These are phyloP conservation scores for Stratiomys singularior DNA, from an alignment of 2,888 invertebrate species.

Conservation along the genomic window DNA sequence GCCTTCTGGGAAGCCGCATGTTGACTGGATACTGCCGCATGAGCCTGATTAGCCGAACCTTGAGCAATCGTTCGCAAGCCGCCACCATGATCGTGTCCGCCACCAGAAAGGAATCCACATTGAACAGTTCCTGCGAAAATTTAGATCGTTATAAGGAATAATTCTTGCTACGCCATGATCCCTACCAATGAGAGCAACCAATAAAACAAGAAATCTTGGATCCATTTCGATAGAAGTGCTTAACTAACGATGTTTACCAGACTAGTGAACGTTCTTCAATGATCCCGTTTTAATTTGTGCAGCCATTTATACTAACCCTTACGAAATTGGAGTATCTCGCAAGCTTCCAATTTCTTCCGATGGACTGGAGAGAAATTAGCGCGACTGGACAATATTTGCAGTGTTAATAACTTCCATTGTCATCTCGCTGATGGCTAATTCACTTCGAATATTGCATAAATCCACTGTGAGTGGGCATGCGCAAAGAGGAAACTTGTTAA, in stretches of 20 bases:
- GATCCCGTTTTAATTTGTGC: not conserved
- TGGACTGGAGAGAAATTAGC: constrained; percentile 25
- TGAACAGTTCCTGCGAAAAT: not conserved
- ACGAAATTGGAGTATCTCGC: not conserved
- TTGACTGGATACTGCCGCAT: constrained; percentile 77
- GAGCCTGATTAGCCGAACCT: constrained; percentile 81
- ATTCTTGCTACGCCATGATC: not conserved
- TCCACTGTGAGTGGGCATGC: not conserved
- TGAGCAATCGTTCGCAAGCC: constrained; percentile 78
- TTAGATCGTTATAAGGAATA: too few relatives aligned
- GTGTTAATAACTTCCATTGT: not conserved
- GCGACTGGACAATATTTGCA: not conserved
- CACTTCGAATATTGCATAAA: not conserved
- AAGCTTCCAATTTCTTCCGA: not conserved
- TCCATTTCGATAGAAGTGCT: constrained; percentile 25
- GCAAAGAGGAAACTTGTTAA: too few relatives aligned
- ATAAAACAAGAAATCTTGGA: not conserved
- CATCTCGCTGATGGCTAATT: not conserved
- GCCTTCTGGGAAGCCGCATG: constrained; percentile 82
- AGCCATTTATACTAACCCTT: constrained; percentile 21
- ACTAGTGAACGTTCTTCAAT: constrained; percentile 26
- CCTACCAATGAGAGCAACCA: constrained; percentile 33
- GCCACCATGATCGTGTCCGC: constrained; percentile 73
- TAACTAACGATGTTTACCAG: constrained; percentile 1
- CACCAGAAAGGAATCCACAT: constrained; percentile 65